phyloP scores from a whole-genome alignment of 2,888 invertebrate genomes.

The Thymelicus lineola region DNA sequence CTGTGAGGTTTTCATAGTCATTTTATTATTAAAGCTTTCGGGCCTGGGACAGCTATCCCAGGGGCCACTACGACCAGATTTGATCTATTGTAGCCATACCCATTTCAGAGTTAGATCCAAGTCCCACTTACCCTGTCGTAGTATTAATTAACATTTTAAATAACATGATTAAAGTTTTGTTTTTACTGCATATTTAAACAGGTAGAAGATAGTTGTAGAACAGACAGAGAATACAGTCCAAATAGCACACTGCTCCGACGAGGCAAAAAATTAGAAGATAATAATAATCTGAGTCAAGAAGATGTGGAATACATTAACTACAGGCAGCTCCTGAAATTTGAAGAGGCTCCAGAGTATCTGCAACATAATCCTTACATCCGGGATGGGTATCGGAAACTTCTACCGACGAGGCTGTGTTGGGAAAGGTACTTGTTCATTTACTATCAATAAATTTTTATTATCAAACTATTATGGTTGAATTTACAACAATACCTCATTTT shows the following conservation, averaged over 20 bases:
- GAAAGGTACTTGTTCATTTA: constrained; percentile 90
- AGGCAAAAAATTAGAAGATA: constrained; percentile 76
- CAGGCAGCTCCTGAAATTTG: constrained; percentile 75
- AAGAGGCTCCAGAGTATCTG: constrained; percentile 92
- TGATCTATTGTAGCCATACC: too few species aligned
- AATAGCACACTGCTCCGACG: constrained; percentile 63
- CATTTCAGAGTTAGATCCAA: too few species aligned
- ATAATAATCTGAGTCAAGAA: constrained; percentile 77
- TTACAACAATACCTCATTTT: too few species aligned
- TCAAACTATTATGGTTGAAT: too few species aligned
- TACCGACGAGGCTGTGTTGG: constrained; percentile 93
- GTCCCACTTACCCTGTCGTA: too few species aligned
- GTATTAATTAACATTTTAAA: too few species aligned
- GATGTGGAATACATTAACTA: constrained; percentile 80
- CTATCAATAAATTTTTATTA: background rate
- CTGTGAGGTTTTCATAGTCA: too few species aligned
- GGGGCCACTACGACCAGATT: too few species aligned
- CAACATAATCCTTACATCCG: constrained; percentile 95
- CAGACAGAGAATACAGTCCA: constrained; percentile 58
- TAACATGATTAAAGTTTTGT: constrained; percentile 39
- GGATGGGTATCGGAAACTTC: constrained; percentile 93
- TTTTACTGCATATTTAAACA: constrained; percentile 40
- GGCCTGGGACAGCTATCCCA: too few species aligned
- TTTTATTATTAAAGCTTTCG: too few species aligned
- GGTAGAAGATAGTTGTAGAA: constrained; percentile 65